phyloP scores from a whole-genome alignment of 2,113 vertebrate species.

The Ariopsis seemanni region DNA sequence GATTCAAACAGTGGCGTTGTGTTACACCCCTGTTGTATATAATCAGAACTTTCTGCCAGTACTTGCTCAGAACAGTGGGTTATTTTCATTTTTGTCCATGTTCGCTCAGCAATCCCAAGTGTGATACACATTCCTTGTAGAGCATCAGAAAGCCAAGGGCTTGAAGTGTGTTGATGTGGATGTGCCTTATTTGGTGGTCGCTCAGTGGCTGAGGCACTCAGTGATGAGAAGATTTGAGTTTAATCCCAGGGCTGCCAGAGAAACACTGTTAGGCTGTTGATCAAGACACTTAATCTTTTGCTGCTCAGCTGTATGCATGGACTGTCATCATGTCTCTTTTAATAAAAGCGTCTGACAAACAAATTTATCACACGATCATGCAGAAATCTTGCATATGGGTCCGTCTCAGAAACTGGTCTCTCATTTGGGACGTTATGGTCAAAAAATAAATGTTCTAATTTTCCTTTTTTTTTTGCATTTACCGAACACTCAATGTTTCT shows the following conservation, averaged over 20 bases:
- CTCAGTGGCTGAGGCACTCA: neutral
- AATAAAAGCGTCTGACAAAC: neutral
- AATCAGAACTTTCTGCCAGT: neutral
- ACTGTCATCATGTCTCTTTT: slow-evolving; percentile 5
- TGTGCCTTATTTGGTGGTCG: neutral
- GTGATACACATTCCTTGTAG: neutral
- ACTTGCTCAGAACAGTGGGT: neutral
- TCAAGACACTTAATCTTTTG: neutral
- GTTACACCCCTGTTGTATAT: neutral
- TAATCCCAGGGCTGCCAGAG: neutral
- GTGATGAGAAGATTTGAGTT: neutral
- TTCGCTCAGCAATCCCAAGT: neutral
- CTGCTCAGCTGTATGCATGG: neutral
- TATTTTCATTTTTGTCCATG: neutral
- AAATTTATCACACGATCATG: neutral
- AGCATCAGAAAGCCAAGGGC: neutral
- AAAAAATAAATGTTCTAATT: too few species aligned
- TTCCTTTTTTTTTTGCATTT: too few species aligned
- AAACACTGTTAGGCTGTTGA: neutral
- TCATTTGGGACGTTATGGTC: too few species aligned
- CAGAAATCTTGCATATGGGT: too few species aligned
- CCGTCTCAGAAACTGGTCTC: too few species aligned
- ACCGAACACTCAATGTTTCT: too few species aligned
- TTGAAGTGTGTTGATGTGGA: neutral
- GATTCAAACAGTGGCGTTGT: neutral